Percentiles rank a stretch among this genome's conserved stretches.
Evolutionary conservation across 2,113 vertebrate species (phyloP).

Genomic region (Solenodon paradoxus): DNA sequence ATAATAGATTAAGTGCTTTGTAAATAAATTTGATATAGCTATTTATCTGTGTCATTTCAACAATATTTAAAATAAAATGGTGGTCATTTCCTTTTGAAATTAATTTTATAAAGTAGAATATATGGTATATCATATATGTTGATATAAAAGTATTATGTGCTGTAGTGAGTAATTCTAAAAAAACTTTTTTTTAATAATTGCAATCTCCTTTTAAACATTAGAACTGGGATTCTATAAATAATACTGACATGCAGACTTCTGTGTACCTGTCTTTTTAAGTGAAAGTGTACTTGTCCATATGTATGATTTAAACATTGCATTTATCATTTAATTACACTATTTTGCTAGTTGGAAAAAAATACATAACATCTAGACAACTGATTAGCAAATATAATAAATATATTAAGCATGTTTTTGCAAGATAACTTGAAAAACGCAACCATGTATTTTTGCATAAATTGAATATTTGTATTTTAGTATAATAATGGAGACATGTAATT

Average conservation of each 20-base stretch:
- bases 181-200: neutral
- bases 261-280: neutral
- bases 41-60: neutral
- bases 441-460: neutral
- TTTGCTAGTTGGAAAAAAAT: neutral
- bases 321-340: neutral
- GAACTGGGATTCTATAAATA: neutral
- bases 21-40: neutral
- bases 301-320: neutral
- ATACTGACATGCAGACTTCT: neutral
- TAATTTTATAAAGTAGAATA: neutral
- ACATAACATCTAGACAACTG: neutral
- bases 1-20: neutral
- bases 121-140: neutral
- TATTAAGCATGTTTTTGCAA: neutral
- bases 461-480: neutral
- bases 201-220: neutral
- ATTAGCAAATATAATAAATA: neutral
- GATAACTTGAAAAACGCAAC: neutral
- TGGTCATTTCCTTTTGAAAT: neutral
- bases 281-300: neutral
- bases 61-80: constrained; percentile 1
- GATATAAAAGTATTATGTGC: neutral
- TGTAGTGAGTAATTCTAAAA: neutral
- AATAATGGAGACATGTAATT: neutral